phyloP scores from a whole-genome alignment of 1,140 invertebrate genomes.

The Ceratina calcarata region DNA sequence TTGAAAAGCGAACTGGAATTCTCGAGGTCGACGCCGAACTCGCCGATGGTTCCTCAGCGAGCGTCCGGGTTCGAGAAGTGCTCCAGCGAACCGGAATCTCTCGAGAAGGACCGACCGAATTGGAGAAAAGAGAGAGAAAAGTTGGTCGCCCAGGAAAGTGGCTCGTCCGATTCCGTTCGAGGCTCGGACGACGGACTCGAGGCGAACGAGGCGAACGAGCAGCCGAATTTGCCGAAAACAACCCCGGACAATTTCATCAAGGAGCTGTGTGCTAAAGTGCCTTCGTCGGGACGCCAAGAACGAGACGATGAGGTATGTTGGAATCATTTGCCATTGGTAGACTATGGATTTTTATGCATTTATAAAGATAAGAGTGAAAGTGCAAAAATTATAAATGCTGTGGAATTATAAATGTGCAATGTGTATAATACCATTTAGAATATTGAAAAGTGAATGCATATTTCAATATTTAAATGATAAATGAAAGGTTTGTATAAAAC shows the following conservation, averaged over 20 bases:
- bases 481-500: too few species aligned
- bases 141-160: conserved; percentile 9
- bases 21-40: conserved; percentile 68
- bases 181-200: conserved; percentile 43
- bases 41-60: conserved; percentile 69
- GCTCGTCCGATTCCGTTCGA: not conserved
- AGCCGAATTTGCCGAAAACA: conserved; percentile 28
- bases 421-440: not conserved
- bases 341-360: not conserved
- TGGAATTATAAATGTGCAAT: not conserved
- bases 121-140: conserved; percentile 29
- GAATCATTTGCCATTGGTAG: not conserved
- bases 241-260: conserved; percentile 64
- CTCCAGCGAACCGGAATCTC: conserved; percentile 73
- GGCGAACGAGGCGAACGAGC: conserved; percentile 20
- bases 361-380: too few species aligned
- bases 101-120: conserved; percentile 61
- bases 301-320: conserved; percentile 47
- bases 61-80: conserved; percentile 71
- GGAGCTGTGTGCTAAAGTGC: conserved; percentile 71
- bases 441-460: too few species aligned
- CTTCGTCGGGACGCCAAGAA: conserved; percentile 60
- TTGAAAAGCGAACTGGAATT: conserved; percentile 60
- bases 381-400: too few species aligned
- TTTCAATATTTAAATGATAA: too few species aligned